Evolutionary conservation across 2,888 invertebrate species (phyloP).

Genomic region (Drosophila fulvimacula): DNA sequence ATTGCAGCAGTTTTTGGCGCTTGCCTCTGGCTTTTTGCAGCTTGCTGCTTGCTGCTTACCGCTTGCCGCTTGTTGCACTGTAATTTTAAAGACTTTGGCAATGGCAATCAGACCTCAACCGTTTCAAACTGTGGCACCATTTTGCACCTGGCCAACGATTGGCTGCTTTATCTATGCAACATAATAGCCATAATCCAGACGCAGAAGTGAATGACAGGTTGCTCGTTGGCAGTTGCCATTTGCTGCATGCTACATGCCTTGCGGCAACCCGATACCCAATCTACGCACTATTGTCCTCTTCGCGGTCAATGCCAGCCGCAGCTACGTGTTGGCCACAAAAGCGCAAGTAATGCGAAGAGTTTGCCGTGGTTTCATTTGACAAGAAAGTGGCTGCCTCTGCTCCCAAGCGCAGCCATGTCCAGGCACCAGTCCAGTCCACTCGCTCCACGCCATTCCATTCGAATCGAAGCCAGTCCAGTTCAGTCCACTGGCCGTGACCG

Average conservation of each 20-base stretch:
- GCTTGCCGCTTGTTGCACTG: slow-evolving; percentile 28
- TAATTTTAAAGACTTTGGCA: slow-evolving; percentile 58
- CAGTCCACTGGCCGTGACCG: slow-evolving; percentile 52
- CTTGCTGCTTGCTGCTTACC: slow-evolving; percentile 22
- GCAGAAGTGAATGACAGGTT: slow-evolving; percentile 12
- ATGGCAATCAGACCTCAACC: slow-evolving; percentile 79
- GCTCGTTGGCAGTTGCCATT: not conserved
- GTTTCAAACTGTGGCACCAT: slow-evolving; percentile 59
- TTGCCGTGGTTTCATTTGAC: slow-evolving; percentile 46
- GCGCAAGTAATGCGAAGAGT: slow-evolving; percentile 70
- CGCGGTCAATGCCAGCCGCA: slow-evolving; percentile 54
- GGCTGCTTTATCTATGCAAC: slow-evolving; percentile 24
- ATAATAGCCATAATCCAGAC: slow-evolving; percentile 64
- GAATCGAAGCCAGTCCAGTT: slow-evolving; percentile 3
- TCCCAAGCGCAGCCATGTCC: slow-evolving; percentile 25
- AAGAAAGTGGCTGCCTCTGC: slow-evolving; percentile 48
- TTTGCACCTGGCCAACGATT: slow-evolving; percentile 51
- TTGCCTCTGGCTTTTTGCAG: slow-evolving; percentile 18
- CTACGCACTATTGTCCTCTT: slow-evolving; percentile 46
- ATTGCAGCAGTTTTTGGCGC: slow-evolving; percentile 50
- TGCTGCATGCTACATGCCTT: not conserved
- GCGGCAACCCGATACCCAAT: slow-evolving; percentile 39
- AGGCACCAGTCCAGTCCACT: slow-evolving; percentile 15
- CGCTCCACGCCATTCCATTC: not conserved
- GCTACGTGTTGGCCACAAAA: slow-evolving; percentile 54